Base-by-base conservation (phyloP, 2,113 vertebrate species). In the Antennarius striatus region DNA sequence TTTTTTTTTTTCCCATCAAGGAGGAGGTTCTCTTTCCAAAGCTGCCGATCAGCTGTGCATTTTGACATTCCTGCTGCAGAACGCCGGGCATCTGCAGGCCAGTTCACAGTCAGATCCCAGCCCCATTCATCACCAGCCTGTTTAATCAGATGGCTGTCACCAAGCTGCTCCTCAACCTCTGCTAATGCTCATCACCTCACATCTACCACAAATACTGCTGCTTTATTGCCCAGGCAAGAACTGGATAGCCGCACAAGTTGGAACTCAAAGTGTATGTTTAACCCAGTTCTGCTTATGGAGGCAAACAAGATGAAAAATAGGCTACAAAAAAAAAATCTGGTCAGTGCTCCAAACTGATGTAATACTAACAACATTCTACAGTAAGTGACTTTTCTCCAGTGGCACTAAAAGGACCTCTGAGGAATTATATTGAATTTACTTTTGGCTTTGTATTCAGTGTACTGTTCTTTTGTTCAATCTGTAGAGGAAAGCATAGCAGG, bases 91-190 rank as follows among this genome's bases (percentile, higher is more conserved):
- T 85, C 77, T 67, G 74, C 63, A 68, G 74, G 68, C 47, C 57
- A 62, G 66, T 82, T 72, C 68, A 67, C 81, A 85, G 72, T 58
- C 62, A 46, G 76, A 30, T 54, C 74, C 53, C 57, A 59, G 8
- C 43, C 68, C 55, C 64, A 82, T 83, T 78, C 67, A 83, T 86
- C 83, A 84, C 54, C 47, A 5, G 4, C 22, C 67, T 80, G 75
- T 85, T 86, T 91, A 85, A 86, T 87, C 87, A 85, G 84, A 74
- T 71, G 71, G 48, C 81, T 80, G 81, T 84, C 86, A 77, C 75
- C 69, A 55, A 57, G 57, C 56, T 7, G 56, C 49, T 47, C 70
- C 68, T 75, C 59, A 61, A 79, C 57, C 78, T 69, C 71, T 61
- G 76, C 68, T 78, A 79, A 50, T 39, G 59, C 49, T 79, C 76